These are phyloP conservation scores for Drosophila neotestacea DNA, from an alignment of 2,888 invertebrate species.

Conservation along the genomic window DNA sequence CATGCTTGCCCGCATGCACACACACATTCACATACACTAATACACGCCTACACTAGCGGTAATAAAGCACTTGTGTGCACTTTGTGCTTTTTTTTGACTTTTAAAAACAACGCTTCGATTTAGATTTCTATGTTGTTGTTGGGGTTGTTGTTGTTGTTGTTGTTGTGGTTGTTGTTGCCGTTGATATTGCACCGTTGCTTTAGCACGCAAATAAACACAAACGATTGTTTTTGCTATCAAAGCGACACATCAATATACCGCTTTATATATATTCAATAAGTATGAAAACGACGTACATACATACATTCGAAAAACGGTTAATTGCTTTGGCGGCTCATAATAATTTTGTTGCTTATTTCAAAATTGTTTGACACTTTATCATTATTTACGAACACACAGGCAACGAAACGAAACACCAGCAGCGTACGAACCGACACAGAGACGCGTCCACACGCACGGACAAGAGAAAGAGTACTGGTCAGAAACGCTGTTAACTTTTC, in stretches of 20 bases:
- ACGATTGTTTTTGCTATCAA: constrained; percentile 22
- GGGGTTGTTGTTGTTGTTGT: constrained; percentile 23
- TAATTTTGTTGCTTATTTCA: constrained; percentile 29
- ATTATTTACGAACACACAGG: constrained; percentile 57
- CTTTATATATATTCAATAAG: constrained; percentile 27
- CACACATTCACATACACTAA: constrained; percentile 21
- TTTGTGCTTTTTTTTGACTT: constrained; percentile 38
- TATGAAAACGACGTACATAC: constrained; percentile 3
- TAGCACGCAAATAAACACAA: constrained; percentile 43
- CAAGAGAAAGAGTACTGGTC: constrained; percentile 53
- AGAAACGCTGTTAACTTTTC: constrained; percentile 52
- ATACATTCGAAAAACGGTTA: constrained; percentile 23
- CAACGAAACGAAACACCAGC: constrained; percentile 54
- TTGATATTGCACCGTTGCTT: constrained; percentile 30
- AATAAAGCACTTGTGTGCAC: constrained; percentile 56
- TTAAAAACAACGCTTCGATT: constrained; percentile 50
- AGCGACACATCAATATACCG: constrained; percentile 18
- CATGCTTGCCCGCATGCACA: constrained; percentile 43
- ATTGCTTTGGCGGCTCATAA: constrained; percentile 26
- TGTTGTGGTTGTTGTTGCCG: constrained; percentile 25
- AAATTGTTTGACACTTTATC: constrained; percentile 44
- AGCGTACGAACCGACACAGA: constrained; percentile 47
- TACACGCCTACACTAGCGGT: constrained; percentile 44
- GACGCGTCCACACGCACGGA: constrained; percentile 51
- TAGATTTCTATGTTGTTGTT: constrained; percentile 28